Evolutionary conservation across 2,888 invertebrate genomes (phyloP).

Genomic region (Apocheima hispidaria): DNA sequence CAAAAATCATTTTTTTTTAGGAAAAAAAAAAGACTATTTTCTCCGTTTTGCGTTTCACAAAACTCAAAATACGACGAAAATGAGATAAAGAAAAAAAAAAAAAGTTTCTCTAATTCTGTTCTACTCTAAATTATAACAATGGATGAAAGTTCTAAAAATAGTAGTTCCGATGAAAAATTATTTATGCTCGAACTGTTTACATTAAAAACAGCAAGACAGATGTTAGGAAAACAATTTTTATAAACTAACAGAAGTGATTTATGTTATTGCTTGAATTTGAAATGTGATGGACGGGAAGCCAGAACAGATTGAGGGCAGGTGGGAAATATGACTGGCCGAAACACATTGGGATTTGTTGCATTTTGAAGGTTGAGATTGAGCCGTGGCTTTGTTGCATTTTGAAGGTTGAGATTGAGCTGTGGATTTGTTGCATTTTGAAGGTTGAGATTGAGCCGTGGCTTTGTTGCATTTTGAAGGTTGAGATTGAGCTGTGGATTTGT

Average conservation of each 20-base stretch:
- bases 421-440: no score
- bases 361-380: no score
- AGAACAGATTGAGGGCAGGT: conserved; percentile 27
- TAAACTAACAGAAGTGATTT: conserved; percentile 37
- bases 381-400: no score
- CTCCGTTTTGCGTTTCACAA: no score
- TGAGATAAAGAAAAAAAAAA: not conserved
- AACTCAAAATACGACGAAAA: no score
- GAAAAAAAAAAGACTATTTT: no score
- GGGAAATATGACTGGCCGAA: not conserved
- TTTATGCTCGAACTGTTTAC: conserved; percentile 30
- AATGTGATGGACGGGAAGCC: conserved; percentile 32
- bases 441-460: no score
- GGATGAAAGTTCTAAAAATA: conserved; percentile 24
- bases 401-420: no score
- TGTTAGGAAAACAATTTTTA: conserved; percentile 32
- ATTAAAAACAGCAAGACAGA: conserved; percentile 30
- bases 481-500: no score
- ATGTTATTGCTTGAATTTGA: conserved; percentile 35
- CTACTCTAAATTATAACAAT: conserved; percentile 5
- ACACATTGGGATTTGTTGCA: not conserved
- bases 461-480: no score
- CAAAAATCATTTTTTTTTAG: no score
- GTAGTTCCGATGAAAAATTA: conserved; percentile 26
- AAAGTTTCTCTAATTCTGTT: not conserved